Conservation (phyloP, 2,113 vertebrate species). For the Fukomys damarensis region DNA sequence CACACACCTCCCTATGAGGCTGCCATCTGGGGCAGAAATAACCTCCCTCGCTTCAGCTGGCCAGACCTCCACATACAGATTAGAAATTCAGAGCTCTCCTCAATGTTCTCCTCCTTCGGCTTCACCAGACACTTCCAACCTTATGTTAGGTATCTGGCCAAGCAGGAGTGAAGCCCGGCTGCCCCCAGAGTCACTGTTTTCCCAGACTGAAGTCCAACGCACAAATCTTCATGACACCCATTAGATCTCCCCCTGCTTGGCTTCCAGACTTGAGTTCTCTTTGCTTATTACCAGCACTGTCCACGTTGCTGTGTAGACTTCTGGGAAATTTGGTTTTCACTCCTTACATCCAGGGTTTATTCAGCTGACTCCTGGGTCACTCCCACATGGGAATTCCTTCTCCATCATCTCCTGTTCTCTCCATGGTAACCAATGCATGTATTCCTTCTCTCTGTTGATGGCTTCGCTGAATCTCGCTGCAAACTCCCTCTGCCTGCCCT, state of each 20-base stretch:
- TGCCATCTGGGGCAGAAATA: not conserved
- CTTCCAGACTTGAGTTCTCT: not conserved
- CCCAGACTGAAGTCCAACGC: not conserved
- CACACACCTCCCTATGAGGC: not conserved
- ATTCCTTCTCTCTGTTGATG: not conserved
- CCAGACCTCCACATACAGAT: not conserved
- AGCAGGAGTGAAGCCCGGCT: not conserved
- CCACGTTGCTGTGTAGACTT: not conserved
- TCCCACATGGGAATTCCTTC: not conserved
- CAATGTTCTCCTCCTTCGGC: not conserved
- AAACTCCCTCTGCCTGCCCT: not conserved
- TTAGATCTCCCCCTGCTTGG: not conserved
- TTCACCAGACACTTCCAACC: not conserved
- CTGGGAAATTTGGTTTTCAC: not conserved
- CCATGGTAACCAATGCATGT: not conserved
- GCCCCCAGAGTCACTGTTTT: not conserved
- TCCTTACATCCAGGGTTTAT: not conserved
- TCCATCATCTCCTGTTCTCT: not conserved
- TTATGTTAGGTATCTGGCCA: not conserved
- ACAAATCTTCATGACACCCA: rapidly evolving
- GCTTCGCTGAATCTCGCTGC: not conserved
- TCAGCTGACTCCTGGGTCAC: not conserved
- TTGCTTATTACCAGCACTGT: not conserved
- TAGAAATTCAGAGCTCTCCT: not conserved
- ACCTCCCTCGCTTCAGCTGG: not conserved